Base-by-base conservation (phyloP, 2,113 vertebrate species). In the Xiphophorus couchianus region DNA sequence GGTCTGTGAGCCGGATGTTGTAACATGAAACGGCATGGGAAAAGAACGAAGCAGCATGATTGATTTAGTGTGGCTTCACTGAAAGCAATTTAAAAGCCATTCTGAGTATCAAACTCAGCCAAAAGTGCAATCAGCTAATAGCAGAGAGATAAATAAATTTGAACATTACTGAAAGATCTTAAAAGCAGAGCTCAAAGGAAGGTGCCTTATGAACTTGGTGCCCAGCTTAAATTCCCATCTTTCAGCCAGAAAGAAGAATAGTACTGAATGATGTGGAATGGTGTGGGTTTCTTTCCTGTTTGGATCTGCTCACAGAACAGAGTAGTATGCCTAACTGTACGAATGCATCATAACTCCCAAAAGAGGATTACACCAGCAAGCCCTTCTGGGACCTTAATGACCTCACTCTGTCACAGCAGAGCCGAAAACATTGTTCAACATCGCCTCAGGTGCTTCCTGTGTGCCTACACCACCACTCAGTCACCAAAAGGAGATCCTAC, bases 311-410 rank as follows among this genome's bases (percentile, higher is more conserved):
- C 78, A 84, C 76, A 88, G 78, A 78, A 80, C 78, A 84, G 74
- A 90, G 82, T 80, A 78, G 89, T 86, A 76, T n/a, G 84, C 85
- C 84, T 84, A 89, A 90, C 80, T 83, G 85, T 79, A 80, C 78
- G 10, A 86, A 91, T 85, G 84, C 87, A 90, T 91, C 87, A 92
- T 86, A 92, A 91, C 91, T 93, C 91, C 90, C 88, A 91, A 89
- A 93, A 93, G 92, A 93, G 93, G 91, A 92, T 93, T 92, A 82
- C 85, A 90, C 51, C 83, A 92, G 83, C 85, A 72, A 81, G 85
- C 91, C 89, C 89, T 80, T 82, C 81, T 78, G 79, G 89, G 88
- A 87, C 88, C 86, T 83, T 15, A 29, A 58, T 91, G 88, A 92
- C 88, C 91, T 91, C 86, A 88, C 90, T 89, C 84, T 86, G 63